These are phyloP conservation scores for Drosophila eohydei DNA, from an alignment of 2,888 invertebrate genomes.

Conservation along the genomic window DNA sequence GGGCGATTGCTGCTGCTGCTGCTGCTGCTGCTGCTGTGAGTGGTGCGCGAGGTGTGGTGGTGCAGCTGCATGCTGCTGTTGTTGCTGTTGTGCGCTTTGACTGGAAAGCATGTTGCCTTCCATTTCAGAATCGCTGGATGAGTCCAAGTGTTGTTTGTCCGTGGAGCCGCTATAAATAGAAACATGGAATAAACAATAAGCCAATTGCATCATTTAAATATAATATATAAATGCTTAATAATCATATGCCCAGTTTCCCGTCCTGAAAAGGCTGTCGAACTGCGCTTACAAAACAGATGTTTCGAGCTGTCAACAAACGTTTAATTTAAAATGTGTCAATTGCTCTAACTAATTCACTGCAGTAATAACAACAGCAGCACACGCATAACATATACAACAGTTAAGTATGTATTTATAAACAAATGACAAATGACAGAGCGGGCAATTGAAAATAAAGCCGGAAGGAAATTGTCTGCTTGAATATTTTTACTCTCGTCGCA, in stretches of 20 bases:
- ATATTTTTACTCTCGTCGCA: conserved; percentile 49
- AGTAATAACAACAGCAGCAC: conserved; percentile 21
- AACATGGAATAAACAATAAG: neutral
- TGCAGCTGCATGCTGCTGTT: conserved; percentile 20
- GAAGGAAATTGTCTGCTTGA: conserved; percentile 76
- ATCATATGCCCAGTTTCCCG: neutral
- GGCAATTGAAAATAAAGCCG: conserved; percentile 76
- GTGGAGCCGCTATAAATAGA: conserved; percentile 82
- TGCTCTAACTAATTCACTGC: conserved; percentile 70
- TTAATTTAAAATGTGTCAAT: conserved; percentile 76
- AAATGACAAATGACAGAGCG: conserved; percentile 69
- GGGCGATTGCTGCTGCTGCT: conserved; percentile 64
- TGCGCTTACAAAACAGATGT: conserved; percentile 54
- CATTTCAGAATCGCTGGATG: conserved; percentile 85
- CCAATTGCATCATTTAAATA: neutral
- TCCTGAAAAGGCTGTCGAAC: conserved; percentile 26
- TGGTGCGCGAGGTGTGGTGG: conserved; percentile 61
- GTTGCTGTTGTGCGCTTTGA: conserved; percentile 75
- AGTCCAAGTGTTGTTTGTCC: conserved; percentile 85
- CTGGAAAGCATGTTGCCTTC: conserved; percentile 84
- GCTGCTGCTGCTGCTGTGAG: conserved; percentile 67
- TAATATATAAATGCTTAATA: neutral
- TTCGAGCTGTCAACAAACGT: conserved; percentile 56
- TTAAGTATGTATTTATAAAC: conserved; percentile 71
- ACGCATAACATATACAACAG: conserved; percentile 7